phyloP scores from a whole-genome alignment of 1,140 invertebrate species.

The Pseudobourletiella spinata region DNA sequence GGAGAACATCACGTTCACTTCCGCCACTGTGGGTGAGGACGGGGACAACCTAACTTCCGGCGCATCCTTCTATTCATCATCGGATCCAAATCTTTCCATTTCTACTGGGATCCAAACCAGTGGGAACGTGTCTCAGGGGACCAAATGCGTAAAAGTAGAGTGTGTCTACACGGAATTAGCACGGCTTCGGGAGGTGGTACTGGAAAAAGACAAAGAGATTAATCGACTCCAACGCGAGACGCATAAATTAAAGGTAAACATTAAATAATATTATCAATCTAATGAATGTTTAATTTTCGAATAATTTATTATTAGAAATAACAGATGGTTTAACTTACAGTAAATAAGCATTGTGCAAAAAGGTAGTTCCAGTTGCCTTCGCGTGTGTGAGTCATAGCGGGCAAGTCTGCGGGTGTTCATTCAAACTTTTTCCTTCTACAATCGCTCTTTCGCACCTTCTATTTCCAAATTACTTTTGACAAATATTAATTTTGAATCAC shows the following conservation, averaged over 20 bases:
- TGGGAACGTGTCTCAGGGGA: background rate
- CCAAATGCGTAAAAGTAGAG: constrained; percentile 9
- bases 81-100: background rate
- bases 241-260: constrained; percentile 51
- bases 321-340: too few species aligned
- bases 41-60: background rate
- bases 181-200: constrained; percentile 17
- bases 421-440: too few species aligned
- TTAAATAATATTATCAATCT: background rate
- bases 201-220: constrained; percentile 43
- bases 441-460: too few species aligned
- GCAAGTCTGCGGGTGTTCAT: too few species aligned
- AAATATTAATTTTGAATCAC: too few species aligned
- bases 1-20: background rate
- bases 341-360: too few species aligned
- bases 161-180: constrained; percentile 19
- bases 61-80: background rate
- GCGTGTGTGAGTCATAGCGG: too few species aligned
- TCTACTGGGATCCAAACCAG: background rate
- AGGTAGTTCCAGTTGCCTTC: too few species aligned
- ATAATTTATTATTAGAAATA: constrained; percentile 6
- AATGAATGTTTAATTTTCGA: constrained; percentile 3
- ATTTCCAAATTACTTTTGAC: too few species aligned
- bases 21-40: background rate
- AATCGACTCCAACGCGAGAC: constrained; percentile 49